These are phyloP conservation scores for Subacronicta megacephala DNA, from an alignment of 2,888 invertebrate species.

Conservation along the genomic window DNA sequence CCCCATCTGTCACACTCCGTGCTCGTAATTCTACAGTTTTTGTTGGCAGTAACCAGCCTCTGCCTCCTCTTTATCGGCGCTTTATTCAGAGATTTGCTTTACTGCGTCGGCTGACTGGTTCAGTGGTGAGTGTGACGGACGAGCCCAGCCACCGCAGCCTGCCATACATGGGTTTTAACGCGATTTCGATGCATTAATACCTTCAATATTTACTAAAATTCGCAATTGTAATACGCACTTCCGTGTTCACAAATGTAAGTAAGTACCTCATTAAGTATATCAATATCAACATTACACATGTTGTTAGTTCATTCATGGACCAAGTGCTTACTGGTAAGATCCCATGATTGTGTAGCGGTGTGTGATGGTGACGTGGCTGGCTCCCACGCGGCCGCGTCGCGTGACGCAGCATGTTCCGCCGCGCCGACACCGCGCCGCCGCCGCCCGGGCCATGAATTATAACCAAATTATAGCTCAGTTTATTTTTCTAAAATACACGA, in stretches of 20 bases:
- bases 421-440: slow-evolving; percentile 2
- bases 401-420: slow-evolving; percentile 52
- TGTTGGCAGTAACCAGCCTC: slow-evolving; percentile 47
- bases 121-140: slow-evolving; percentile 9
- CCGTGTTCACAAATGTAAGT: slow-evolving; percentile 4
- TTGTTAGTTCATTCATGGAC: not conserved
- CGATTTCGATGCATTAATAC: slow-evolving; percentile 19
- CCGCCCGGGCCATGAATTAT: slow-evolving; percentile 36
- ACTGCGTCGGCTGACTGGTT: slow-evolving; percentile 25
- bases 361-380: not conserved
- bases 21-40: slow-evolving; percentile 55
- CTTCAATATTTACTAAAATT: slow-evolving; percentile 6
- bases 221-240: not conserved
- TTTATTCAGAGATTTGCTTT: slow-evolving; percentile 49
- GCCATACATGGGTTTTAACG: slow-evolving; percentile 20
- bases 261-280: no score
- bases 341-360: not conserved
- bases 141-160: slow-evolving; percentile 10
- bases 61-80: slow-evolving; percentile 41
- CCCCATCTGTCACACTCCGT: slow-evolving; percentile 67
- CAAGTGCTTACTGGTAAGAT: no score
- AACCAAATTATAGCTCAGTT: slow-evolving; percentile 42
- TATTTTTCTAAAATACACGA: slow-evolving; percentile 36
- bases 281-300: not conserved
- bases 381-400: slow-evolving; percentile 50